These are phyloP conservation scores for Neostethus bicornis DNA, from an alignment of 2,797 vertebrate genomes.

Conservation along the genomic window DNA sequence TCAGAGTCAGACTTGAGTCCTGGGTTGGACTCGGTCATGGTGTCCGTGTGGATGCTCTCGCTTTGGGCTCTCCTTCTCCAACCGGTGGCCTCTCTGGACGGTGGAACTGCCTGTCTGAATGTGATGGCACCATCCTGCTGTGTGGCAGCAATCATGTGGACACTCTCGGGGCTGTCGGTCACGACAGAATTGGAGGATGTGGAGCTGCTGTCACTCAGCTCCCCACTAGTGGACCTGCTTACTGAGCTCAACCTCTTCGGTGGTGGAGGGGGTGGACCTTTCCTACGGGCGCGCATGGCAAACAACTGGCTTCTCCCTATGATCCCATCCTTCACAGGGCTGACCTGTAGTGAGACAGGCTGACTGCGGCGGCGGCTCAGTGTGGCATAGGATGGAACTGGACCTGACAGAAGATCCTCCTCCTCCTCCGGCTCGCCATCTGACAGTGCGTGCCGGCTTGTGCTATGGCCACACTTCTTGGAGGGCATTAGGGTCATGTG, in stretches of 20 bases:
- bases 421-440: conserved; percentile 91
- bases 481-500: conserved; percentile 45
- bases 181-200: conserved; percentile 24
- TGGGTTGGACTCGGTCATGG: not conserved
- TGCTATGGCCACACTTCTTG: conserved; percentile 86
- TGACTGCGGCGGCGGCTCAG: conserved; percentile 88
- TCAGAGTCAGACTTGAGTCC: conserved; percentile 81
- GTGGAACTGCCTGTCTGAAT: too few relatives aligned
- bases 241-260: conserved; percentile 95
- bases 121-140: conserved; percentile 64
- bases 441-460: conserved; percentile 87
- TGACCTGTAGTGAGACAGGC: conserved; percentile 64
- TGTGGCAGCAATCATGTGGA: conserved; percentile 70
- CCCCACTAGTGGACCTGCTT: conserved; percentile 70
- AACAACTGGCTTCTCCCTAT: conserved; percentile 94
- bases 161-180: conserved; percentile 59
- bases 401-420: conserved; percentile 56
- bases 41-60: conserved; percentile 64
- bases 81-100: conserved; percentile 38
- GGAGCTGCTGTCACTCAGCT: conserved; percentile 62
- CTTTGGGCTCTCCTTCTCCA: conserved; percentile 82
- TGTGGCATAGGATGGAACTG: conserved; percentile 89
- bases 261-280: conserved; percentile 90
- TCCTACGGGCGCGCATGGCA: conserved; percentile 88
- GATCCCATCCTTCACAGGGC: conserved; percentile 67